phyloP scores from a whole-genome alignment of 2,113 vertebrate genomes.

The Trichechus manatus region DNA sequence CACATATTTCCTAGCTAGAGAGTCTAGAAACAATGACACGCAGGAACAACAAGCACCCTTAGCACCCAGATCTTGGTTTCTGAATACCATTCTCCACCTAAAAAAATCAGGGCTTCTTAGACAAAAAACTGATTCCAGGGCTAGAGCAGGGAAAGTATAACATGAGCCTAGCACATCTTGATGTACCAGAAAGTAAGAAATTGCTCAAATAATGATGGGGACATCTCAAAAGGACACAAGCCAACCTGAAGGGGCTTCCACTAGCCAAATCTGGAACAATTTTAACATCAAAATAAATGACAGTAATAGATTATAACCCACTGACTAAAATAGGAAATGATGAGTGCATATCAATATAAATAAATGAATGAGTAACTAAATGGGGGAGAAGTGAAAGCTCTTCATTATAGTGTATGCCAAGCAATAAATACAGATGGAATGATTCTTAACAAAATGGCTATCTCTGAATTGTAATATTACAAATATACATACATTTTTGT shows the following conservation, averaged over 20 bases:
- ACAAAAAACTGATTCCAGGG: too few relatives aligned
- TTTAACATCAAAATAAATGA: conserved; percentile 60
- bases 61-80: conserved; percentile 26
- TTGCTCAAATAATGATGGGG: neutral
- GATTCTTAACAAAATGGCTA: neutral
- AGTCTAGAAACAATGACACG: neutral
- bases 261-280: neutral
- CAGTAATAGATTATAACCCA: neutral
- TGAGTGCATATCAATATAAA: too few relatives aligned
- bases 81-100: neutral
- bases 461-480: neutral
- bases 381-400: neutral
- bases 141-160: too few relatives aligned
- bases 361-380: too few relatives aligned
- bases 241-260: too few relatives aligned
- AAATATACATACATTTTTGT: neutral
- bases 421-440: conserved; percentile 19
- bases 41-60: neutral
- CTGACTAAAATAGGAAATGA: neutral
- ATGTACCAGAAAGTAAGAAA: neutral
- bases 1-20: neutral
- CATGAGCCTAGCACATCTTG: neutral
- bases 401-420: neutral
- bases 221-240: neutral
- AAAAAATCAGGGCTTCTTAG: too few relatives aligned